phyloP scores from a whole-genome alignment of 2,113 vertebrate genomes.

The Malurus alboscapulatus region DNA sequence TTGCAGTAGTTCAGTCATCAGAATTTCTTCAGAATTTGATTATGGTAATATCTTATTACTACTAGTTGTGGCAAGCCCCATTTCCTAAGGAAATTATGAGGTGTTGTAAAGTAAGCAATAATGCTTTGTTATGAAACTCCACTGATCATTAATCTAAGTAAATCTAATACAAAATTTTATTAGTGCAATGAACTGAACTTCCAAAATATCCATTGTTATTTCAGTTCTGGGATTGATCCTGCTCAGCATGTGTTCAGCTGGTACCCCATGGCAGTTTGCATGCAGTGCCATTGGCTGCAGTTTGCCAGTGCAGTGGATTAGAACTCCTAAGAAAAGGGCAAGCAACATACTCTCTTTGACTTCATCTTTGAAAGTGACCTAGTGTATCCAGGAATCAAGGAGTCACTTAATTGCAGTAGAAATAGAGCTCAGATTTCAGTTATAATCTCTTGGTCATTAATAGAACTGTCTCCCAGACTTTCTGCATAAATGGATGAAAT shows the following conservation, averaged over 20 bases:
- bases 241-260: background rate
- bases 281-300: background rate
- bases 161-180: background rate
- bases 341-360: background rate
- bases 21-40: background rate
- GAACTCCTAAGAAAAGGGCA: background rate
- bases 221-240: conserved; percentile 28
- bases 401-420: background rate
- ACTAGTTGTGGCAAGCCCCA: background rate
- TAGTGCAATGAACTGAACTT: background rate
- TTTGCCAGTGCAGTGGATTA: background rate
- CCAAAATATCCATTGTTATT: background rate
- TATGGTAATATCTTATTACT: background rate
- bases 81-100: background rate
- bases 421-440: background rate
- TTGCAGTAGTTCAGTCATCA: background rate
- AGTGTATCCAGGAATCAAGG: background rate
- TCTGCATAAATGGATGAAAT: background rate
- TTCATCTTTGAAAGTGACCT: background rate
- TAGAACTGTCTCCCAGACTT: background rate
- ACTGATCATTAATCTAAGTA: background rate
- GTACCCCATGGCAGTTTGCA: background rate
- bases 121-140: background rate
- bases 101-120: background rate
- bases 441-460: background rate